Evolutionary conservation across 2,888 invertebrate genomes (phyloP).

Genomic region (Lamproptera curius): DNA sequence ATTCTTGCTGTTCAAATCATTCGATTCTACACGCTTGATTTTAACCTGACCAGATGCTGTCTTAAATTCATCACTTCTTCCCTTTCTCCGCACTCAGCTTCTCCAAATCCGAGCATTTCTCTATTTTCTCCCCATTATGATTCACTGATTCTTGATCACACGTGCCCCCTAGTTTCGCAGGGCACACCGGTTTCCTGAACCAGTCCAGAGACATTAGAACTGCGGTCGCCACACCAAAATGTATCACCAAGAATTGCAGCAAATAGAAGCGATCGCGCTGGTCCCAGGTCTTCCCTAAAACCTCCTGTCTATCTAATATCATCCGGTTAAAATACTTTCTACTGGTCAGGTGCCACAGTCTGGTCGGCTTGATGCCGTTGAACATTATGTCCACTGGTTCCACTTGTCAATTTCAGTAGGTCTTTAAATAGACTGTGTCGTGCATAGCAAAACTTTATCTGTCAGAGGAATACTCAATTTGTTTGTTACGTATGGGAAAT

Average conservation of each 20-base stretch:
- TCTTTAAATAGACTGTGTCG: too few relatives aligned
- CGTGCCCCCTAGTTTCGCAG: slow-evolving; percentile 3
- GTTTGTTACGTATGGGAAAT: slow-evolving; percentile 2
- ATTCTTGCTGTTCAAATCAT: too few relatives aligned
- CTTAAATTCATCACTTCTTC: not conserved
- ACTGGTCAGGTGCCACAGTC: slow-evolving; percentile 47
- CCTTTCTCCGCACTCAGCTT: too few relatives aligned
- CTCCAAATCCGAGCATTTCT: too few relatives aligned
- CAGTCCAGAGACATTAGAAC: slow-evolving; percentile 34
- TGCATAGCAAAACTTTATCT: too few relatives aligned
- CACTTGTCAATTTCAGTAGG: not conserved
- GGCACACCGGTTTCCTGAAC: slow-evolving; percentile 24
- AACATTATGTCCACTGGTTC: slow-evolving; percentile 24
- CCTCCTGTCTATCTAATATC: slow-evolving; percentile 29
- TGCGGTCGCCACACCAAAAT: slow-evolving; percentile 18
- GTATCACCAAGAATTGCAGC: slow-evolving; percentile 27
- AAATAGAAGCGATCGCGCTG: slow-evolving; percentile 27
- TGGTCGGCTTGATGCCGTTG: slow-evolving; percentile 50
- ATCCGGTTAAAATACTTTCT: slow-evolving; percentile 35
- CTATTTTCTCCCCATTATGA: not conserved
- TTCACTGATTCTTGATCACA: not conserved
- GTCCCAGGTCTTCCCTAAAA: slow-evolving; percentile 17
- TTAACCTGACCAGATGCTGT: slow-evolving; percentile 7
- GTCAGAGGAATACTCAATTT: not conserved
- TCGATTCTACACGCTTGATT: too few relatives aligned